Conservation (phyloP, 2,797 vertebrate species). For the Sphaeramia orbicularis region DNA sequence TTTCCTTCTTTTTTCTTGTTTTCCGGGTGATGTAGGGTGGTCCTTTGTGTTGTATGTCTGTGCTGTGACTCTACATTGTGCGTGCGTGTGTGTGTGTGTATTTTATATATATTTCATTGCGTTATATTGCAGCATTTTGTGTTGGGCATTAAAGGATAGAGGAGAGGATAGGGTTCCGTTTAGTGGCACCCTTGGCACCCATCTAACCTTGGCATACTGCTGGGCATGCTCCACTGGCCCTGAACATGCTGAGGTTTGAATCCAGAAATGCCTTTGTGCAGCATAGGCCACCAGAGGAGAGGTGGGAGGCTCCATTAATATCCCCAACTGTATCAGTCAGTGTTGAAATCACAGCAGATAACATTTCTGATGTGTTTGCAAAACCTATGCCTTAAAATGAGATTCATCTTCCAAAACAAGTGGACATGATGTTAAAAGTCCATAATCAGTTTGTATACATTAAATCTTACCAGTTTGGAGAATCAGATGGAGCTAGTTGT, state of each 20-base stretch:
- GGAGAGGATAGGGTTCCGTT: slow-evolving; percentile 77
- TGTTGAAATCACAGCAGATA: slow-evolving; percentile 42
- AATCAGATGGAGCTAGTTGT: slow-evolving; percentile 41
- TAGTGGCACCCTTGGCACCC: slow-evolving; percentile 84
- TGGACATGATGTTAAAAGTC: slow-evolving; percentile 35
- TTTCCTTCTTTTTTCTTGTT: slow-evolving; percentile 19
- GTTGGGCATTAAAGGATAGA: slow-evolving; percentile 63
- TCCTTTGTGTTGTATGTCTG: slow-evolving; percentile 21
- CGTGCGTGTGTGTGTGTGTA: too few relatives aligned
- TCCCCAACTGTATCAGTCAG: slow-evolving; percentile 66
- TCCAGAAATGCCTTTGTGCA: slow-evolving; percentile 84
- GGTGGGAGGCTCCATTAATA: slow-evolving; percentile 71
- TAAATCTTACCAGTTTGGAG: slow-evolving; percentile 34
- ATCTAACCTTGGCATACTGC: slow-evolving; percentile 82
- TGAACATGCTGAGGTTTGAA: slow-evolving; percentile 85
- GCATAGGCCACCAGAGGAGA: slow-evolving; percentile 75
- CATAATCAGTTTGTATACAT: slow-evolving; percentile 22
- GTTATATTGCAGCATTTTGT: slow-evolving; percentile 63
- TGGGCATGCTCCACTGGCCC: slow-evolving; percentile 78
- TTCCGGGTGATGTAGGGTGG: background rate
- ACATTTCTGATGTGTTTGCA: slow-evolving; percentile 34
- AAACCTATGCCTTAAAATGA: slow-evolving; percentile 25
- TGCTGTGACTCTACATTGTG: slow-evolving; percentile 16
- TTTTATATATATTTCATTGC: slow-evolving; percentile 48
- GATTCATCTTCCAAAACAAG: slow-evolving; percentile 25